Percentiles rank a stretch among this genome's conserved stretches.
These are phyloP conservation scores for Busseola fusca DNA, from an alignment of 2,888 invertebrate genomes.

Conservation along the genomic window DNA sequence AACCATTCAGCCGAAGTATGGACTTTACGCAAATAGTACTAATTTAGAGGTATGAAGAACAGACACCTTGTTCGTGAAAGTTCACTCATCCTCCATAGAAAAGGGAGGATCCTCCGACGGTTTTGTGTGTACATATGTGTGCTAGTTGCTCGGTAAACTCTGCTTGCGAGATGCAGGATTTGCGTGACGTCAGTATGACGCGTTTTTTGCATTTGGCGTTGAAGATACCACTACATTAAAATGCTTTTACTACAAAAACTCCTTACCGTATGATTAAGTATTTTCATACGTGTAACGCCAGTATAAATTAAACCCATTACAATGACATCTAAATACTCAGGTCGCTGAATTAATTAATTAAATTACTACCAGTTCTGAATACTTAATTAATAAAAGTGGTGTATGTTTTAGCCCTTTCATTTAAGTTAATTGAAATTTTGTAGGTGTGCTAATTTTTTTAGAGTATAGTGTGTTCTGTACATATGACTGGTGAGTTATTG, in stretches of 20 bases:
- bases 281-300: conserved; percentile 3
- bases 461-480: neutral
- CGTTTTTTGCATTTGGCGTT: too few species aligned
- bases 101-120: too few species aligned
- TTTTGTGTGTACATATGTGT: too few species aligned
- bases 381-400: conserved; percentile 52
- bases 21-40: neutral
- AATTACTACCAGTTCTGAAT: conserved; percentile 43
- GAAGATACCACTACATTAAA: too few species aligned
- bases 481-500: neutral
- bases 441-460: conserved; percentile 32
- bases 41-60: too few species aligned
- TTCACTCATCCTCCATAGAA: too few species aligned
- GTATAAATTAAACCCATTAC: conserved; percentile 35
- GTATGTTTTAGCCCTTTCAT: conserved; percentile 35
- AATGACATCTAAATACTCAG: conserved; percentile 31
- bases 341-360: conserved; percentile 35
- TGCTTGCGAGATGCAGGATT: too few species aligned
- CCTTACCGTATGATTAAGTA: conserved; percentile 5
- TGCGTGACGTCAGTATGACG: too few species aligned
- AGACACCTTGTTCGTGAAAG: too few species aligned
- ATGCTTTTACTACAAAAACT: neutral
- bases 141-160: too few species aligned
- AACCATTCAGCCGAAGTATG: neutral
- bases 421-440: conserved; percentile 45